phyloP scores from a whole-genome alignment of 2,797 vertebrate genomes.

The Cirrhinus molitorella region DNA sequence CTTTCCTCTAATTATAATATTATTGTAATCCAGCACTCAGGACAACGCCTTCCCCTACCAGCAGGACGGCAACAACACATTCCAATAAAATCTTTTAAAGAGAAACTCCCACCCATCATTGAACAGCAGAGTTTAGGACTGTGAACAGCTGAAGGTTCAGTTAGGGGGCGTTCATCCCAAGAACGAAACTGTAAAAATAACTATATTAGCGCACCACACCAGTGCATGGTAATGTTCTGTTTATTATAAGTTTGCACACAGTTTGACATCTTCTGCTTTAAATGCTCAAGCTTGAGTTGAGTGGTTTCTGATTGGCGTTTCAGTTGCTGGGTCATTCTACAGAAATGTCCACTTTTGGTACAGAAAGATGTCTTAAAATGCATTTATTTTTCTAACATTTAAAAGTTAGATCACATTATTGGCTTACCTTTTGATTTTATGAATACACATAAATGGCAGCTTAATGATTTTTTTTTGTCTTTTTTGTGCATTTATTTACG shows the following conservation, averaged over 20 bases:
- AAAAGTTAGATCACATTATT: too few species aligned
- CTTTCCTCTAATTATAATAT: slow-evolving; percentile 53
- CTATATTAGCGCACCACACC: not conserved
- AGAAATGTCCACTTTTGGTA: too few species aligned
- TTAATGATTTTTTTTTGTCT: too few species aligned
- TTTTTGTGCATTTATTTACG: too few species aligned
- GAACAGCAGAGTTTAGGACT: not conserved
- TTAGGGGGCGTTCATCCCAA: not conserved
- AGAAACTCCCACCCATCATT: slow-evolving; percentile 31
- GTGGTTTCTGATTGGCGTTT: not conserved
- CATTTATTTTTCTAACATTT: too few species aligned
- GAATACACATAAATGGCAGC: too few species aligned
- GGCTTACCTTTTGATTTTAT: too few species aligned
- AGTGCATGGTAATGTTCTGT: not conserved
- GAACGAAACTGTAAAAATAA: not conserved
- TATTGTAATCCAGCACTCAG: slow-evolving; percentile 43
- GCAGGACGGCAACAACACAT: slow-evolving; percentile 49
- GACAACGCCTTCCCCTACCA: slow-evolving; percentile 47
- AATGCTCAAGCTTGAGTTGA: not conserved
- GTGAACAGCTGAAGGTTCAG: slow-evolving; percentile 1
- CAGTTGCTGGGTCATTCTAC: too few species aligned
- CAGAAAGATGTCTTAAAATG: too few species aligned
- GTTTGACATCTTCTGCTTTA: not conserved
- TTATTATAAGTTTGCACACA: not conserved
- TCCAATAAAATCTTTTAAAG: slow-evolving; percentile 54